These are phyloP conservation scores for Actias luna DNA, from an alignment of 2,888 invertebrate species.

Conservation along the genomic window DNA sequence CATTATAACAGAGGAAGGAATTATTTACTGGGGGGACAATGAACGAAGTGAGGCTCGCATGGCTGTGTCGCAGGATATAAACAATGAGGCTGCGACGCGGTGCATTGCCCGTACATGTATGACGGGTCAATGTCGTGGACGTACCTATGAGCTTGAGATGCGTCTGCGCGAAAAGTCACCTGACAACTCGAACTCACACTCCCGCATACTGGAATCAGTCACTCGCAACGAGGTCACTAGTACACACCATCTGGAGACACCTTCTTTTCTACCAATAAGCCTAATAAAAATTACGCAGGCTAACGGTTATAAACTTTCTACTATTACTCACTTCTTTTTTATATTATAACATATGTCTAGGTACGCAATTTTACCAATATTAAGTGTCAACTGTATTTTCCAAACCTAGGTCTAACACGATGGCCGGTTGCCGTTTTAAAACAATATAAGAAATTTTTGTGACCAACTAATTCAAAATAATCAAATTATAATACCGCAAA, in stretches of 20 bases:
- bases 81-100: slow-evolving; percentile 79
- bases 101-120: slow-evolving; percentile 77
- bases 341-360: no score
- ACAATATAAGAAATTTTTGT: no score
- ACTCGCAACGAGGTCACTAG: slow-evolving; percentile 69
- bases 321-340: no score
- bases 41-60: slow-evolving; percentile 46
- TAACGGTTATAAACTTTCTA: slow-evolving; percentile 30
- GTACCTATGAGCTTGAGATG: slow-evolving; percentile 66
- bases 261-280: background rate
- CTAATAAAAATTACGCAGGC: background rate
- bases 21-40: slow-evolving; percentile 40
- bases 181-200: slow-evolving; percentile 51
- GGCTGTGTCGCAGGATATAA: slow-evolving; percentile 68
- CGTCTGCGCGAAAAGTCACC: slow-evolving; percentile 64
- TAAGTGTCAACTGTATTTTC: no score
- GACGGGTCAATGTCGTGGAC: slow-evolving; percentile 79
- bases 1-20: slow-evolving; percentile 16
- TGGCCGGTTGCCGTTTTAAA: no score
- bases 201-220: slow-evolving; percentile 52
- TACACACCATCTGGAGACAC: slow-evolving; percentile 37
- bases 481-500: no score
- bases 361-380: no score
- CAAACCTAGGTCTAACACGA: no score
- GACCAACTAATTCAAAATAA: no score